Percentiles rank a stretch among this genome's conserved stretches.
Conservation (phyloP, 2,888 invertebrate genomes). For the Leptinotarsa juncta region DNA sequence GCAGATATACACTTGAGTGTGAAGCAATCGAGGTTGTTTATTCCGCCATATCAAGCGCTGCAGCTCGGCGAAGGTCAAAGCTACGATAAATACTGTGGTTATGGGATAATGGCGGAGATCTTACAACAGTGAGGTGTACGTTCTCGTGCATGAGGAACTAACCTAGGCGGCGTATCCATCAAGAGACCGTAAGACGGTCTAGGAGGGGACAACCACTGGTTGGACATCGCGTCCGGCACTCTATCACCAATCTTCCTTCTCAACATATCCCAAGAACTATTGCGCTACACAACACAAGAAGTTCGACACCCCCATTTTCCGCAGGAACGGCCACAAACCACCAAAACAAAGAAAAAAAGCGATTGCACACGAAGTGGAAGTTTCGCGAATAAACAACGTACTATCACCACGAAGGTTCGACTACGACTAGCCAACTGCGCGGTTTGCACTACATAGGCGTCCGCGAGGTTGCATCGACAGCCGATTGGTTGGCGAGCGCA, state of each 20-base stretch:
- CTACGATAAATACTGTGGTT: conserved; percentile 42
- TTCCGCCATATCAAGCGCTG: conserved; percentile 44
- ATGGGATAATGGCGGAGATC: conserved; percentile 16
- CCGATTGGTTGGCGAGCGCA: conserved; percentile 15
- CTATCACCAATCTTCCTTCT: conserved; percentile 8
- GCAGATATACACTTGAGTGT: neutral
- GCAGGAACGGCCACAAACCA: neutral
- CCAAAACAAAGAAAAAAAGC: neutral
- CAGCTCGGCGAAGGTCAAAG: conserved; percentile 45
- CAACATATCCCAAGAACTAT: conserved; percentile 9
- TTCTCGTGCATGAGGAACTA: conserved; percentile 45
- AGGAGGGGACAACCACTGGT: conserved; percentile 51
- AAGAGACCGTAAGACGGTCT: conserved; percentile 56
- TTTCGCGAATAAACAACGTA: conserved; percentile 29
- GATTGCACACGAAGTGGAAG: conserved; percentile 26
- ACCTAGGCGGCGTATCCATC: conserved; percentile 61
- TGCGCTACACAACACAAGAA: neutral
- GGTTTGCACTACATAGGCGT: conserved; percentile 48
- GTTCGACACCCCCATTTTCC: neutral
- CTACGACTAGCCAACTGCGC: conserved; percentile 47
- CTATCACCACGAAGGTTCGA: conserved; percentile 28
- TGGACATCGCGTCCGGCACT: conserved; percentile 41
- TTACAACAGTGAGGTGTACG: neutral
- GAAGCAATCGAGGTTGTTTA: conserved; percentile 24
- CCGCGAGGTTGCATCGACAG: conserved; percentile 25